Conservation (phyloP, 2,797 vertebrate genomes). For the Tragelaphus eurycerus region DNA sequence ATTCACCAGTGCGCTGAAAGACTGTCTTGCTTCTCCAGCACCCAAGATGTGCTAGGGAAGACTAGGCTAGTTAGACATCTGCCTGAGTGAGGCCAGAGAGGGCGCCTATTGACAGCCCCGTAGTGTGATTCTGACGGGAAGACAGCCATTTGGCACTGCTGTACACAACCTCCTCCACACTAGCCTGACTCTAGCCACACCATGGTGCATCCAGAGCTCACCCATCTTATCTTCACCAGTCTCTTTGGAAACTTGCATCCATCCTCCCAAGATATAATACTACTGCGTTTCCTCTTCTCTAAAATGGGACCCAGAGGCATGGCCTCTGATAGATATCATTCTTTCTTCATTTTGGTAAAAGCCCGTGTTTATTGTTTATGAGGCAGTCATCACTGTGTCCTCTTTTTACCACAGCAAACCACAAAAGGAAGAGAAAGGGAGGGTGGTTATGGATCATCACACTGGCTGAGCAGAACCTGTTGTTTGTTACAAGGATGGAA, state of each 20-base stretch:
- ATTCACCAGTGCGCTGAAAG: background rate
- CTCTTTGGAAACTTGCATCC: background rate
- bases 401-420: background rate
- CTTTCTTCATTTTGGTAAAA: background rate
- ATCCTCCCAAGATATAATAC: background rate
- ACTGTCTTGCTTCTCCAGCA: background rate
- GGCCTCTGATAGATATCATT: background rate
- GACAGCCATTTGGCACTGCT: background rate
- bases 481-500: background rate
- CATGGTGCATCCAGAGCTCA: background rate
- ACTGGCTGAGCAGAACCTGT: background rate
- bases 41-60: background rate
- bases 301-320: background rate
- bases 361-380: background rate
- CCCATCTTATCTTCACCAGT: no score
- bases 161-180: background rate
- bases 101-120: background rate
- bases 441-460: background rate
- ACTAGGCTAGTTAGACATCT: background rate
- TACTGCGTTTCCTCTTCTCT: background rate
- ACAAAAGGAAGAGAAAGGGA: background rate
- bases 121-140: background rate
- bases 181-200: background rate
- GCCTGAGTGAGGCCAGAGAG: background rate
- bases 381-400: background rate